A percentile compares a stretch with the other conserved stretches of the same genome.
These are phyloP conservation scores for Hemitrygon akajei DNA, from an alignment of 2,797 vertebrate species.

Conservation along the genomic window DNA sequence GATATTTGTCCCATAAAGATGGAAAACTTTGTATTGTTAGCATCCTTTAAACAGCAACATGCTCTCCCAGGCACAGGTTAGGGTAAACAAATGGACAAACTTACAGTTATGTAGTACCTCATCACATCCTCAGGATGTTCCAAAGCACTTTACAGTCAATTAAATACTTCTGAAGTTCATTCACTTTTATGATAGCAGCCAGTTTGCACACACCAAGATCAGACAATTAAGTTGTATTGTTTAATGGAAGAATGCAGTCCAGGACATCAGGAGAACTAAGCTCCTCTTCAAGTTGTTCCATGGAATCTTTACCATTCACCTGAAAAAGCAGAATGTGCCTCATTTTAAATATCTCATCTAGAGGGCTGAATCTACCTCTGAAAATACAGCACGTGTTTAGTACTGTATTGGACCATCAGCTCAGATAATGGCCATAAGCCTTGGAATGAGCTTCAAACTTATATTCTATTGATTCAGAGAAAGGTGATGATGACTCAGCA, in stretches of 20 bases:
- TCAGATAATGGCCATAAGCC: background rate
- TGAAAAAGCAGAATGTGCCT: conserved; percentile 20
- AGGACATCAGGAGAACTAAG: conserved; percentile 14
- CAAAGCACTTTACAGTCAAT: background rate
- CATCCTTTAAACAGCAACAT: background rate
- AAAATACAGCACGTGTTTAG: background rate
- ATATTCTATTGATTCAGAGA: background rate
- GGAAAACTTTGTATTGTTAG: background rate
- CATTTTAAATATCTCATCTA: background rate
- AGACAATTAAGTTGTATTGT: background rate
- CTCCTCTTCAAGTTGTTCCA: conserved; percentile 17
- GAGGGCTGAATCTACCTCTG: background rate
- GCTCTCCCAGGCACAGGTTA: background rate
- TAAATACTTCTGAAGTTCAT: background rate
- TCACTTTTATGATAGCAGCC: background rate
- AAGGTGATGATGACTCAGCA: background rate
- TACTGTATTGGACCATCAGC: background rate
- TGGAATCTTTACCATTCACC: conserved; percentile 1
- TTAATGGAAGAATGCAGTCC: background rate
- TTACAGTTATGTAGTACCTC: background rate
- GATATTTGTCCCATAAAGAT: background rate
- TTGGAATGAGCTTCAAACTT: background rate
- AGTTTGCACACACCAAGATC: background rate
- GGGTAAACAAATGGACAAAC: background rate
- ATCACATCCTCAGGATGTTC: conserved; percentile 6